These are phyloP conservation scores for Podotricha telesiphe DNA, from an alignment of 2,888 invertebrate species.

Conservation along the genomic window DNA sequence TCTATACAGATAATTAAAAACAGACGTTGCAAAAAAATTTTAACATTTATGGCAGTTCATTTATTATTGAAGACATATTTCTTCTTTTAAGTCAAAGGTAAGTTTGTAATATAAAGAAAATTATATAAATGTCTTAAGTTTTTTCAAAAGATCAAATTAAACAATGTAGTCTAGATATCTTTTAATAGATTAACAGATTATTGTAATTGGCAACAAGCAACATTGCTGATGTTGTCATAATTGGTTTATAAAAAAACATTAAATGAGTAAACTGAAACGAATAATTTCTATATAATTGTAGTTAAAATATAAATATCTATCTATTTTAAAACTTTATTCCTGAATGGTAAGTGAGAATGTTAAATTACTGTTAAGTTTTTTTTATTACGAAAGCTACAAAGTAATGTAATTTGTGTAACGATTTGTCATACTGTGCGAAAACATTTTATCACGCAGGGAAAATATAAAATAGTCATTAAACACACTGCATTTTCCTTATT, in stretches of 20 bases:
- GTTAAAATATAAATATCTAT: constrained; percentile 5
- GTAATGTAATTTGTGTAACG: constrained; percentile 8
- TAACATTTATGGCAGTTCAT: neutral
- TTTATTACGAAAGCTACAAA: neutral
- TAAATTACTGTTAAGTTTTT: neutral
- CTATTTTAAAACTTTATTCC: neutral
- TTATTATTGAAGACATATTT: neutral
- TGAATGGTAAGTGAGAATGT: constrained; percentile 27
- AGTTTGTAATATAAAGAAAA: neutral
- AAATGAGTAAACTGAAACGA: constrained; percentile 26
- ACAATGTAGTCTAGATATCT: neutral
- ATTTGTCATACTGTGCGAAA: constrained; percentile 34
- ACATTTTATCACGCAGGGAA: constrained; percentile 23
- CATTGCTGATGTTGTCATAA: constrained; percentile 39
- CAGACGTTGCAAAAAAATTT: neutral
- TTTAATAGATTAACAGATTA: neutral
- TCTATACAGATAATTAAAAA: neutral
- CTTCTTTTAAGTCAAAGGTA: neutral
- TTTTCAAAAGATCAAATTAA: neutral
- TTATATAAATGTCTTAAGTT: neutral
- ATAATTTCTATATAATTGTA: constrained; percentile 15
- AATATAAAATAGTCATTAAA: constrained; percentile 1
- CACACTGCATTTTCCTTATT: neutral
- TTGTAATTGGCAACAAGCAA: constrained; percentile 23
- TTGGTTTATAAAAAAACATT: constrained; percentile 30